Base-by-base conservation (phyloP, 2,797 vertebrate species). In the Scomberomorus guttatus region DNA sequence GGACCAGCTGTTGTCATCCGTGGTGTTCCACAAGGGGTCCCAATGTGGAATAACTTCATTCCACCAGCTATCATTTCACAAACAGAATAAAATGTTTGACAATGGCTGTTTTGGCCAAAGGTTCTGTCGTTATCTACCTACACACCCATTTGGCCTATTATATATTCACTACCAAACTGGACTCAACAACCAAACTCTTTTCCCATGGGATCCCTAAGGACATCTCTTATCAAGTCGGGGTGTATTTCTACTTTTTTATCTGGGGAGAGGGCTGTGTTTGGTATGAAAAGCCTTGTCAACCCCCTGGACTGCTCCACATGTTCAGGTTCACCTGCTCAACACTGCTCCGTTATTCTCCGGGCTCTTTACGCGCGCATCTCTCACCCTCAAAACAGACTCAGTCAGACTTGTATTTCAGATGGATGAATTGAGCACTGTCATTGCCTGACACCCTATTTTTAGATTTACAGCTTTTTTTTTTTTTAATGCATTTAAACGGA, bases 311-410 rank as follows among this genome's bases (percentile, higher is more conserved):
- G 39, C 60, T 54, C 18, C 29, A 61, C 29, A 66, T 14, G 15
- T 24, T 18, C 4, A 67, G 15, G 57, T 75, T 78, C 82, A 90
- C 86, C 86, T 92, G 90, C 55, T 86, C 55, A 58, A 17, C 51
- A 22, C 58, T 50, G 57, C 72, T 72, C 83, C 61, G 65, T 85
- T 86, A 77, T 82, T 61, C 71, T 32, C 27, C 61, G 58, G 69
- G 76, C 73, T 73, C 73, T 75, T 37, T 32, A 11, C 22, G 18
- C 15, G 34, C 24, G 6, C 46, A 57, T 24, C 57, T 44, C 46
- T 37, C 48, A 1, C 39, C 18, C 12, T 48, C 15, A 10, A 57
- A 50, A 32, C 22, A 1, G 4, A 44, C 44, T 78, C 25, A 1
- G 0, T 4, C 6, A 25, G 6, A 56, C 20, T 15, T 68, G 10